Evolutionary conservation across 2,888 invertebrate species (phyloP), one percentile per base, ranked within the genome.

Genomic region (Cenopis cana): DNA sequence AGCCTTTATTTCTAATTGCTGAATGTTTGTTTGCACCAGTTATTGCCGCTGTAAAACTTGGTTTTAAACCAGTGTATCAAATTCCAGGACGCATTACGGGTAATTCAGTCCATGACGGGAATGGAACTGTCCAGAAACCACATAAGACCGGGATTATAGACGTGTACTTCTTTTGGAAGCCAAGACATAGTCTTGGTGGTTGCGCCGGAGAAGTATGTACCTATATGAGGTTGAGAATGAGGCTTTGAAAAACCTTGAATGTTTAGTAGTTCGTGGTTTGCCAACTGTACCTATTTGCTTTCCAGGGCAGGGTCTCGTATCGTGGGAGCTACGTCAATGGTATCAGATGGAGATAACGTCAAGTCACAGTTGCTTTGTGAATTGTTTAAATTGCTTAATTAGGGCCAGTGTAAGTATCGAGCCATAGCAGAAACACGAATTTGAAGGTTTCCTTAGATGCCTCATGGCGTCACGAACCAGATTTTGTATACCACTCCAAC

Each of bases 331-430:
- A 59, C 33, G 20, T 59, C 29, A 59, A 65, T 70, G 57, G 29
- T 70, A 70, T 70, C 65, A 24, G 70, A 66, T 70, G 70, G 6
- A 33, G 65, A 65, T 70, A 66, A 36, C 14, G 46, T 50, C 56
- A 68, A 20, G 14, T 24, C 20, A 55, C 64, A 54, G 64, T 52
- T 57, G 41, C 50, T 33, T 65, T 65, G 69, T 41, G 18, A 20
- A 50, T 46, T 54, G 54, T 66, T 66, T n/a, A 52, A 36, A 69
- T 70, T 46, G 41, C 54, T 54, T 65, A 52, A 70, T 59, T 54
- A 59, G 52, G 46, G 33, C 64, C 11, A 12, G 18, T 20, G 38
- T n/a, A 4, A 24, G 1, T 24, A 41, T 54, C 5, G 1, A 33
- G 24, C n/a, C 41, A n/a, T n/a, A 3, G n/a, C n/a, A 38, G 12